Conservation (phyloP, 2,113 vertebrate genomes). For the Dendropsophus ebraccatus region DNA sequence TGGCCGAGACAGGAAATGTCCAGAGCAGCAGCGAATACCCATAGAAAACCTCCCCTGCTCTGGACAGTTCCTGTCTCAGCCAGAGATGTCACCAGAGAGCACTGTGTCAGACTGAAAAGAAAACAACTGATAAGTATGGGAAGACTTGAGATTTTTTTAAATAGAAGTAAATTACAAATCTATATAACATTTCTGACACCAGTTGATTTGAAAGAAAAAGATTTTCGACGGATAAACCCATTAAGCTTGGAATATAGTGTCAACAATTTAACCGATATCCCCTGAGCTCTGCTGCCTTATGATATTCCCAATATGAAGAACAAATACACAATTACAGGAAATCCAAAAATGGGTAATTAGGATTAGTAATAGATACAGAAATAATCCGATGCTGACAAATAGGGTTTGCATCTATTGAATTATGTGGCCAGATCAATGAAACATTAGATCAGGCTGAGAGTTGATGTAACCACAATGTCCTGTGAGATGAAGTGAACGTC, state of each 20-base stretch:
- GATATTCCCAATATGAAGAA: slow-evolving; percentile 36
- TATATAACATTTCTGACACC: no score
- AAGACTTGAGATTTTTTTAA: no score
- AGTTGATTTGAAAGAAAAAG: no score
- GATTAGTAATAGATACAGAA: slow-evolving; percentile 59
- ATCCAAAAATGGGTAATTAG: slow-evolving; percentile 57
- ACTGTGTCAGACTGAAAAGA: no score
- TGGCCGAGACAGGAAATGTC: no score
- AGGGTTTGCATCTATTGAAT: slow-evolving; percentile 50
- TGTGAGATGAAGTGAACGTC: slow-evolving; percentile 51
- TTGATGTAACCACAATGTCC: slow-evolving; percentile 51
- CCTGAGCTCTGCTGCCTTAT: neutral
- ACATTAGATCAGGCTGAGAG: slow-evolving; percentile 53
- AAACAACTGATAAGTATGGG: no score
- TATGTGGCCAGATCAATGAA: slow-evolving; percentile 54
- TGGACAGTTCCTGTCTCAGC: no score
- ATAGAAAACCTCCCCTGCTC: no score
- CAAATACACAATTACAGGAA: slow-evolving; percentile 54
- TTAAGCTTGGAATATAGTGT: neutral
- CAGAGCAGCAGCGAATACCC: no score
- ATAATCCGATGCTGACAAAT: slow-evolving; percentile 58
- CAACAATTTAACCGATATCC: neutral
- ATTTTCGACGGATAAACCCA: no score
- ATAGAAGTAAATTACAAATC: no score
- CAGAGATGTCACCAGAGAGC: no score